These are phyloP conservation scores for Heterohyrax brucei DNA, from an alignment of 2,797 vertebrate genomes.

Conservation along the genomic window DNA sequence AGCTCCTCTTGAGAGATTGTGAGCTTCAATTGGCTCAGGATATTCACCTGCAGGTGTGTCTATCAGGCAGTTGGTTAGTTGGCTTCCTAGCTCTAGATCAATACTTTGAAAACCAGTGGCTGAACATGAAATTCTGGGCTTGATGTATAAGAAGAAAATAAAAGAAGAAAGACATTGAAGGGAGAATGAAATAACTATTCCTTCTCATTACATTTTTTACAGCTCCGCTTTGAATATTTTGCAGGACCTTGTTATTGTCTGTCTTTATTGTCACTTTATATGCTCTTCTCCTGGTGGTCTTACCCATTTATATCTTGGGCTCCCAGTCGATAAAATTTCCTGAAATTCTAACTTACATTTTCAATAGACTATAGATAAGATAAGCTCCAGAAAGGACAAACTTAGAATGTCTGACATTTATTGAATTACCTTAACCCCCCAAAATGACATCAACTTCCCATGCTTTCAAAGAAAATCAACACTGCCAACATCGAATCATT, in stretches of 20 bases:
- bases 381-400: not conserved
- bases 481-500: not conserved
- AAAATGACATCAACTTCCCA: not conserved
- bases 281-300: not conserved
- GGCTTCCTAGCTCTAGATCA: not conserved
- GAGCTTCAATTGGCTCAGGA: not conserved
- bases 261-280: not conserved
- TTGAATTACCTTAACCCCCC: not conserved
- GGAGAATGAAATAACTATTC: not conserved
- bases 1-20: not conserved
- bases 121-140: not conserved
- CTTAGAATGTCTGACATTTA: not conserved
- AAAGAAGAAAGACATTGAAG: not conserved
- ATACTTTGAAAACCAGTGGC: not conserved
- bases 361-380: not conserved
- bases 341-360: conserved; percentile 37
- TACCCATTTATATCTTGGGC: not conserved
- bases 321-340: conserved; percentile 32
- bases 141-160: not conserved
- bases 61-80: not conserved
- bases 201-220: not conserved
- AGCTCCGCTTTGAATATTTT: conserved; percentile 15
- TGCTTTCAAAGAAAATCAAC: not conserved
- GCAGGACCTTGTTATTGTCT: not conserved
- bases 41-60: not conserved